Evolutionary conservation across 1,140 invertebrate species (phyloP).

Genomic region (Drosophila repletoides): DNA sequence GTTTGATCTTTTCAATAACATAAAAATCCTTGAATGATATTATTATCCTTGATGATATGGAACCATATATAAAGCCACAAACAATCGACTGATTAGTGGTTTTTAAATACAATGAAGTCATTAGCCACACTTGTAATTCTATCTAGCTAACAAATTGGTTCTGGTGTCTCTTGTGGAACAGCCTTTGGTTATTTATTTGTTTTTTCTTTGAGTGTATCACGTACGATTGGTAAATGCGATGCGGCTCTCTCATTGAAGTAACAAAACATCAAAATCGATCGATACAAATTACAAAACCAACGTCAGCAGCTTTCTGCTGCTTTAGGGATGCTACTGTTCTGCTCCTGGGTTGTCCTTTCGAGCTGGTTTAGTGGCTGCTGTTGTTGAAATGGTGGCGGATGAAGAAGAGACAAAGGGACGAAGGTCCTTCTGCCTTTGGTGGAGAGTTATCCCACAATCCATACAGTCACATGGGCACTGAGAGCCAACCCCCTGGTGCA

Average conservation of each 20-base stretch:
- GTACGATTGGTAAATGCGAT: conserved; percentile 32
- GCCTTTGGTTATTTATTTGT: conserved; percentile 3
- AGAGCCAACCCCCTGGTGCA: conserved; percentile 45
- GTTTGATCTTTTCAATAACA: no score
- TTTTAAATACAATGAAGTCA: no score
- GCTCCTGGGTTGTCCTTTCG: conserved; percentile 36
- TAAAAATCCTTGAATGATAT: no score
- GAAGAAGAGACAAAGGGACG: not conserved
- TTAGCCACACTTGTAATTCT: no score
- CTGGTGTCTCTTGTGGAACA: no score
- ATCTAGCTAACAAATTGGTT: no score
- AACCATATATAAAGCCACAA: no score
- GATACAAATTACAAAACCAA: conserved; percentile 75
- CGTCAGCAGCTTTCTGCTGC: conserved; percentile 38
- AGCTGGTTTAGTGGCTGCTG: conserved; percentile 1
- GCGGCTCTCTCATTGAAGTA: conserved; percentile 37
- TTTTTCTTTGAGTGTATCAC: conserved; percentile 32
- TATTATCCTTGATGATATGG: no score
- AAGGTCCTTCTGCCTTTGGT: not conserved
- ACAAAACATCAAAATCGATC: conserved; percentile 68
- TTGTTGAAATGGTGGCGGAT: conserved; percentile 14
- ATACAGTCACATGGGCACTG: conserved; percentile 23
- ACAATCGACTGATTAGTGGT: no score
- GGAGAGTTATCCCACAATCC: conserved; percentile 41
- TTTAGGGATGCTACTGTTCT: conserved; percentile 44